Evolutionary conservation across 2,888 invertebrate genomes (phyloP).

Genomic region (Dryococelus australis): DNA sequence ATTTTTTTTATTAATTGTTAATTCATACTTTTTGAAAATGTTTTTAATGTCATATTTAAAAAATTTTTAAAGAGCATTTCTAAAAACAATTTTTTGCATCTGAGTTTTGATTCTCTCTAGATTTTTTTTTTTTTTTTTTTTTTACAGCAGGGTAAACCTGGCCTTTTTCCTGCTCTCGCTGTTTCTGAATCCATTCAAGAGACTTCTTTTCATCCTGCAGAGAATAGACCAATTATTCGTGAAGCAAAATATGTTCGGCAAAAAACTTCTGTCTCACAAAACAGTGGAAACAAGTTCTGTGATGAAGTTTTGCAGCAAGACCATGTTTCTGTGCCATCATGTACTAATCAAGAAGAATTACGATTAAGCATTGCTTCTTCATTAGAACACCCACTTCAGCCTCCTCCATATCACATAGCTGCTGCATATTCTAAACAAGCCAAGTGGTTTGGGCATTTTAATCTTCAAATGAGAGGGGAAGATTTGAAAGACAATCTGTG

Average conservation of each 20-base stretch:
- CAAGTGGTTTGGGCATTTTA: constrained; percentile 61
- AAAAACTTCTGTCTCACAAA: constrained; percentile 11
- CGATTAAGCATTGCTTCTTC: constrained; percentile 18
- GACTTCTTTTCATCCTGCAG: constrained; percentile 49
- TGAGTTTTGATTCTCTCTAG: not conserved
- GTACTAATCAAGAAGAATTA: not conserved
- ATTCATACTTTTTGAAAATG: too few species aligned
- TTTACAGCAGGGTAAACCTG: not conserved
- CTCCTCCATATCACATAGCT: constrained; percentile 86
- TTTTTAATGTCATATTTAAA: too few species aligned
- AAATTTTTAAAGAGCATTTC: too few species aligned
- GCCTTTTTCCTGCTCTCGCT: not conserved
- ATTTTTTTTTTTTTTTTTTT: not conserved
- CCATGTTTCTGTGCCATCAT: not conserved
- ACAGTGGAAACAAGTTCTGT: not conserved
- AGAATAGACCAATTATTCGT: constrained; percentile 56
- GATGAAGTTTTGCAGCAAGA: not conserved
- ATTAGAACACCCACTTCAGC: constrained; percentile 53
- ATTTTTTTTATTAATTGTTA: too few species aligned
- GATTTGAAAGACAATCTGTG: not conserved
- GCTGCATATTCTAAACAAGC: constrained; percentile 84
- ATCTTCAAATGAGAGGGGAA: not conserved
- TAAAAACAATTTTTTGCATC: too few species aligned
- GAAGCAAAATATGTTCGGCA: constrained; percentile 56
- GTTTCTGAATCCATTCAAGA: not conserved